These are phyloP conservation scores for Megatriorchis doriae DNA, from an alignment of 2,113 vertebrate species.

Conservation along the genomic window DNA sequence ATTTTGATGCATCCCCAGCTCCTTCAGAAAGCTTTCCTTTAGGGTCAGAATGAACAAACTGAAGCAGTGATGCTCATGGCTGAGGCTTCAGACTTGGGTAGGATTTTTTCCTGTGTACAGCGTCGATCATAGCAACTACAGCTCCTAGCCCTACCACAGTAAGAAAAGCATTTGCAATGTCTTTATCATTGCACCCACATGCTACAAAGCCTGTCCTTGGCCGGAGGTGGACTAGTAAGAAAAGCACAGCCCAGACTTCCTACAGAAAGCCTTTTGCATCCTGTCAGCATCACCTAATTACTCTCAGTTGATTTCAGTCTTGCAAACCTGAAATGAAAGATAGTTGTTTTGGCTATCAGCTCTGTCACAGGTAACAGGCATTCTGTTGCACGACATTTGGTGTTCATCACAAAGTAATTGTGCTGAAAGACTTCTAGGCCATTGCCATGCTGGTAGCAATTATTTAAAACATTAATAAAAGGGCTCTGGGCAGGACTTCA, in stretches of 20 bases:
- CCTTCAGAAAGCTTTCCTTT: not conserved
- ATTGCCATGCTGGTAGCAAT: rapidly evolving
- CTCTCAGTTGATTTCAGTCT: not conserved
- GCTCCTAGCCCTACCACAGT: not conserved
- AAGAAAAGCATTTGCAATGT: not conserved
- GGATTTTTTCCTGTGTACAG: not conserved
- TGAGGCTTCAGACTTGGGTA: not conserved
- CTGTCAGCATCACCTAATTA: not conserved
- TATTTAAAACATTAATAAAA: not conserved
- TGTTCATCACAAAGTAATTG: not conserved
- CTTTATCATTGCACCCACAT: not conserved
- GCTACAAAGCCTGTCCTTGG: not conserved
- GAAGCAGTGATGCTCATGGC: rapidly evolving
- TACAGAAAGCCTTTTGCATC: not conserved
- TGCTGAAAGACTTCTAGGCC: not conserved
- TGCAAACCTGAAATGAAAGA: not conserved
- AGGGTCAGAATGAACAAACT: not conserved
- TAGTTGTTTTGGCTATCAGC: not conserved
- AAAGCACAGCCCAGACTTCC: not conserved
- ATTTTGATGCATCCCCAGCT: not conserved
- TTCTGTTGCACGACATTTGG: not conserved
- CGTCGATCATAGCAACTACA: rapidly evolving
- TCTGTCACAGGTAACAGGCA: not conserved
- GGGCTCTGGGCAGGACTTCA: not conserved
- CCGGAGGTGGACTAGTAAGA: not conserved